These are phyloP conservation scores for Spisula subtruncata DNA, from an alignment of 2,888 invertebrate species.

Conservation along the genomic window DNA sequence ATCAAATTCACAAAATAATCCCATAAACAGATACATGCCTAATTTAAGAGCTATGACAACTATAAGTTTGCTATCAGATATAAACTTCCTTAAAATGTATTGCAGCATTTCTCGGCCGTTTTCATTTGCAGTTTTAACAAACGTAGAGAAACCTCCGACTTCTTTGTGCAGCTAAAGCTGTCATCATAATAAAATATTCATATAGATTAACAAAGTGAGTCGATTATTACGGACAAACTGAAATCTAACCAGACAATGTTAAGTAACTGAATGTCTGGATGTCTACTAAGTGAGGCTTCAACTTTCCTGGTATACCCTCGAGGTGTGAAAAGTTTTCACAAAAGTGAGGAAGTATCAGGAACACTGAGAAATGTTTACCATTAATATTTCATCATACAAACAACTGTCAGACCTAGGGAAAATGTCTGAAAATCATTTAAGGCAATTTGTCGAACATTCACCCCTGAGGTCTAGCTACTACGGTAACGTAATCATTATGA, in stretches of 20 bases:
- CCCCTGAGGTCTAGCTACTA: too few species aligned
- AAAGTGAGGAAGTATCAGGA: not conserved
- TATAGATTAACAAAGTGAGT: not conserved
- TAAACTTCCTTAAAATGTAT: too few species aligned
- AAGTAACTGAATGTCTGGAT: not conserved
- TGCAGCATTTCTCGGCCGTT: too few species aligned
- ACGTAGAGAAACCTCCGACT: too few species aligned
- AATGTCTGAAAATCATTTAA: not conserved
- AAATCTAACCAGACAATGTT: not conserved
- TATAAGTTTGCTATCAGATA: too few species aligned
- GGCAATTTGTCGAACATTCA: too few species aligned
- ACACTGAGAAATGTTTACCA: not conserved
- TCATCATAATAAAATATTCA: conserved; percentile 10
- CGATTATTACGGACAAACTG: not conserved
- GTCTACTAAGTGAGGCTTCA: not conserved
- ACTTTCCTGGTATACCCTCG: not conserved
- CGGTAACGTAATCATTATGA: too few species aligned
- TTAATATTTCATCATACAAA: not conserved
- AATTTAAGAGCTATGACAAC: too few species aligned
- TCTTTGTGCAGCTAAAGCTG: not conserved
- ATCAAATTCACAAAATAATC: too few species aligned
- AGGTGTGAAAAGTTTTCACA: not conserved
- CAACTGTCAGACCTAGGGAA: too few species aligned
- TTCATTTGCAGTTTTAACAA: too few species aligned
- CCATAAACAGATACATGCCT: too few species aligned